Conservation (phyloP, 2,797 vertebrate genomes). For the Bufotes viridis region DNA sequence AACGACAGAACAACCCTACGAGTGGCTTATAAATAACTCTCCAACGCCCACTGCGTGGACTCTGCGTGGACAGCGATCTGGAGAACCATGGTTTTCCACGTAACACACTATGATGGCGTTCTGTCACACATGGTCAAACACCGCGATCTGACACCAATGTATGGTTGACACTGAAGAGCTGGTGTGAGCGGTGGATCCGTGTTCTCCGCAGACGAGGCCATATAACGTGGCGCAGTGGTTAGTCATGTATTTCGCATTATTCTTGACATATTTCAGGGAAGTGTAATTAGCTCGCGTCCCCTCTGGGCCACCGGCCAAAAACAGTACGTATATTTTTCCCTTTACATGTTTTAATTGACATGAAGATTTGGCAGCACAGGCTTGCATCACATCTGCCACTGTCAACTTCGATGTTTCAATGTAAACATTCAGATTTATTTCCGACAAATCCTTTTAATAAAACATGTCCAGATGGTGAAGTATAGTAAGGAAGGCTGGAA, state of each 20-base stretch:
- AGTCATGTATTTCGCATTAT: background rate
- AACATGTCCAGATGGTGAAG: conserved; percentile 28
- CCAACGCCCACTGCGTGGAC: background rate
- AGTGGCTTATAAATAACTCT: background rate
- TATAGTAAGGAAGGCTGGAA: background rate
- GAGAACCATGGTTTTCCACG: background rate
- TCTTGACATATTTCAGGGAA: background rate
- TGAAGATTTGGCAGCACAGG: conserved; percentile 19
- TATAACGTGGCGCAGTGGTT: background rate
- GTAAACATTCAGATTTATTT: conserved; percentile 52
- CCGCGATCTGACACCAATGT: background rate
- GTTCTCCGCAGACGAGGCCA: background rate
- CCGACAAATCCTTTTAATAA: conserved; percentile 28
- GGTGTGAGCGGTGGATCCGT: too few relatives aligned
- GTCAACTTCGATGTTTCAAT: conserved; percentile 17
- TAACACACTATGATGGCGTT: background rate
- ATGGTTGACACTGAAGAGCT: background rate
- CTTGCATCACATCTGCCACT: conserved; percentile 20
- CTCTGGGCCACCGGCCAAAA: conserved; percentile 11
- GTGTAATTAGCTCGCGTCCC: conserved; percentile 23
- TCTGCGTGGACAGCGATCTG: background rate
- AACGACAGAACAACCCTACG: conserved; percentile 35
- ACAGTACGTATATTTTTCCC: background rate
- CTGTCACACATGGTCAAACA: background rate
- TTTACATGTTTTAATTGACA: background rate